Conservation (phyloP, 2,888 invertebrate genomes). For the Ormyrus labotus region DNA sequence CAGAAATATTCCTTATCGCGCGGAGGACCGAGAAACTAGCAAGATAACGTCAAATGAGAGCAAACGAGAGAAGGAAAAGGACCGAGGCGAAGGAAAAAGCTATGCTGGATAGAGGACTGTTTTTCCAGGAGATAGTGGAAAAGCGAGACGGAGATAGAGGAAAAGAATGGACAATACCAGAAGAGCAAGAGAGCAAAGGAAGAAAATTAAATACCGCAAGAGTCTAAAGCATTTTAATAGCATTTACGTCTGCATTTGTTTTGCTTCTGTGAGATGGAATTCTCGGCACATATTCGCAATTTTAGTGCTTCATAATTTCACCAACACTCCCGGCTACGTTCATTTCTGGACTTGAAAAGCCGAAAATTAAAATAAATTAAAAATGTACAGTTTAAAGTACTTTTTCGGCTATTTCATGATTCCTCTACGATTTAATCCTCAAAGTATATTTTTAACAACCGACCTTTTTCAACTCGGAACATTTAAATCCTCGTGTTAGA, state of each 20-base stretch:
- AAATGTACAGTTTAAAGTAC: no score
- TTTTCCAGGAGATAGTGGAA: conserved; percentile 5
- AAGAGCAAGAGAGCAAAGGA: conserved; percentile 33
- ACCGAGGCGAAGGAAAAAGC: background rate
- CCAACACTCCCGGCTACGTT: background rate
- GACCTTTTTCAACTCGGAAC: conserved; percentile 10
- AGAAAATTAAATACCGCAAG: conserved; percentile 16
- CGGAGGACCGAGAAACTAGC: conserved; percentile 47
- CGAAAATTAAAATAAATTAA: no score
- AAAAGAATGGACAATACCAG: background rate
- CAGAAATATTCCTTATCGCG: conserved; percentile 57
- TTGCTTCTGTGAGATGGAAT: no score
- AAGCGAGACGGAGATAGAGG: background rate
- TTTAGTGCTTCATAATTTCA: no score
- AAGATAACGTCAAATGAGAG: conserved; percentile 55
- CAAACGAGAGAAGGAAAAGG: conserved; percentile 40
- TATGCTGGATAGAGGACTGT: conserved; percentile 1
- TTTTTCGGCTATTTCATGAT: no score
- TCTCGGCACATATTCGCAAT: no score
- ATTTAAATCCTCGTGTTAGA: conserved; percentile 26
- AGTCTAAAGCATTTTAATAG: conserved; percentile 40
- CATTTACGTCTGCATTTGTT: background rate
- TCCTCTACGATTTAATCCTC: no score
- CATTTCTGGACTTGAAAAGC: no score
- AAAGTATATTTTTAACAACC: conserved; percentile 8